These are phyloP conservation scores for Lycocorax pyrrhopterus DNA, from an alignment of 2,113 vertebrate species.

Conservation along the genomic window DNA sequence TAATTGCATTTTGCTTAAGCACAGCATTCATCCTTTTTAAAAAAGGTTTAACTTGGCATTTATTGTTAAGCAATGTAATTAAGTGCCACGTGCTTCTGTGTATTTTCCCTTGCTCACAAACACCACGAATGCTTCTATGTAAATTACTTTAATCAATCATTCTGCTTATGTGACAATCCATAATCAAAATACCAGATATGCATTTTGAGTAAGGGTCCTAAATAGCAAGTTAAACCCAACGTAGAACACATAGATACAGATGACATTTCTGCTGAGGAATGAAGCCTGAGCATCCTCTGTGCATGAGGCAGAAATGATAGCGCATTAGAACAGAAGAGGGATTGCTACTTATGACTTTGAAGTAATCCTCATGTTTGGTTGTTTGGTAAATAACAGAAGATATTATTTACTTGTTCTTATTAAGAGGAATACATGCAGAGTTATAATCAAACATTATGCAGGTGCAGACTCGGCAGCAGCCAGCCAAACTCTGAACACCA, in stretches of 20 bases:
- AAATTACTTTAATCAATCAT: constrained; percentile 67
- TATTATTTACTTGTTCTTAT: constrained; percentile 13
- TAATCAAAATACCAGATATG: constrained; percentile 61
- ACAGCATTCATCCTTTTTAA: constrained; percentile 44
- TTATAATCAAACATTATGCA: constrained; percentile 22
- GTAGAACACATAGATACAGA: neutral
- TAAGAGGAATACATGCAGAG: constrained; percentile 26
- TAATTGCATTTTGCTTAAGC: constrained; percentile 46
- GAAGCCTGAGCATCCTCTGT: neutral
- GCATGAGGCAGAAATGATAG: neutral
- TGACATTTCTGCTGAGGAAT: neutral
- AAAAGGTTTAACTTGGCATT: constrained; percentile 62
- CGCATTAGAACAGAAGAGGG: neutral
- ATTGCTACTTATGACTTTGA: neutral
- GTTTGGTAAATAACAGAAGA: constrained; percentile 41
- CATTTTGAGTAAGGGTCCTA: constrained; percentile 41
- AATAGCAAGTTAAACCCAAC: constrained; percentile 7
- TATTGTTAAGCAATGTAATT: constrained; percentile 68
- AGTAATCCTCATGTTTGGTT: constrained; percentile 14
- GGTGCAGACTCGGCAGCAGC: constrained; percentile 5
- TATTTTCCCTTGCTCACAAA: constrained; percentile 44
- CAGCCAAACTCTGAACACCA: neutral
- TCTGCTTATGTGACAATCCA: constrained; percentile 53
- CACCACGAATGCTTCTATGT: constrained; percentile 43
- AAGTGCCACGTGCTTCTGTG: constrained; percentile 41